Conservation (phyloP, 2,113 vertebrate species). For the Hippocampus mohnikei region DNA sequence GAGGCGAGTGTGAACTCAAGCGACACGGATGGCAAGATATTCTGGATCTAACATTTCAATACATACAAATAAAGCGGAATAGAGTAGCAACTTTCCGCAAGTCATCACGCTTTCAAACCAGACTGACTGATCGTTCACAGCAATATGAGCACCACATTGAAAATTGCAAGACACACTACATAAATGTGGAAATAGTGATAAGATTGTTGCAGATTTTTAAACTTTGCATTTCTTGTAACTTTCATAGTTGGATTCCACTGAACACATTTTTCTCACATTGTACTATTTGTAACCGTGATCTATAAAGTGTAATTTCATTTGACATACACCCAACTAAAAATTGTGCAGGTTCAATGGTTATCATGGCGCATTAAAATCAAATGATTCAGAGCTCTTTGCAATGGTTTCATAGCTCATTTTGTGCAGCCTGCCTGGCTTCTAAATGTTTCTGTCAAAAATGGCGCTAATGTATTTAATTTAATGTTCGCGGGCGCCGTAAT, state of each 20-base stretch:
- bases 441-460: slow-evolving; percentile 79
- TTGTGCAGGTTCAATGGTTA: neutral
- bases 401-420: slow-evolving; percentile 45
- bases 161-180: neutral
- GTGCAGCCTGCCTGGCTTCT: slow-evolving; percentile 71
- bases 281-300: neutral
- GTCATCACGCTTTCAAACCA: neutral
- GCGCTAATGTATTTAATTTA: slow-evolving; percentile 87
- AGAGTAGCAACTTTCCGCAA: neutral
- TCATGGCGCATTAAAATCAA: neutral
- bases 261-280: neutral
- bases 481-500: slow-evolving; percentile 81
- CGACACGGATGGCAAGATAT: neutral
- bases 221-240: neutral
- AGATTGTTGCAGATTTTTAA: neutral
- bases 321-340: neutral
- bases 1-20: neutral
- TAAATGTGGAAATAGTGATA: neutral
- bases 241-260: neutral
- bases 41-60: neutral
- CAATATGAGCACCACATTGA: neutral
- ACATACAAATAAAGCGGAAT: too few species aligned
- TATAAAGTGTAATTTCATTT: neutral
- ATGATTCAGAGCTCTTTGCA: slow-evolving; percentile 30
- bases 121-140: neutral